Percentiles rank a stretch among this genome's conserved stretches.
phyloP scores from a whole-genome alignment of 2,113 vertebrate genomes.

The Equus quagga region DNA sequence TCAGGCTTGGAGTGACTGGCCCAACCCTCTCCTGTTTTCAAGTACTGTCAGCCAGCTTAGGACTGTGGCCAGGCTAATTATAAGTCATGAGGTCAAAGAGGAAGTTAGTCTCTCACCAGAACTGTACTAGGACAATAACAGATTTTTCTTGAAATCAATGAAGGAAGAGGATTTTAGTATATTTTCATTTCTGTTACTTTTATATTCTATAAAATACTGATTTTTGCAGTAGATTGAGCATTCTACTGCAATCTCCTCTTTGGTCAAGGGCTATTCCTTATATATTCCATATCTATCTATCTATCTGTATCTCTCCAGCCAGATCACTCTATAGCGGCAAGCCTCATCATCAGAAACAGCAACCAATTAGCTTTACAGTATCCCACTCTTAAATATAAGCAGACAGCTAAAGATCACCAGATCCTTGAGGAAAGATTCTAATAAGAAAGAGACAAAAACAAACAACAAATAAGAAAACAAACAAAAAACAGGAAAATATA shows the following conservation, averaged over 20 bases:
- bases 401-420: background rate
- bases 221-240: background rate
- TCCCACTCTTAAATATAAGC: background rate
- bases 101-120: background rate
- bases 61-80: background rate
- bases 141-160: conserved; percentile 17
- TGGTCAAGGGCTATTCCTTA: background rate
- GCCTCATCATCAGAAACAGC: background rate
- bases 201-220: background rate
- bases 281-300: background rate
- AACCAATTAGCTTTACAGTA: background rate
- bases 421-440: background rate
- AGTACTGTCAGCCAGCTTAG: background rate
- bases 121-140: background rate
- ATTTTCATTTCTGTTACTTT: conserved; percentile 39
- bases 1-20: background rate
- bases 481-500: background rate
- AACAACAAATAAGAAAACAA: background rate
- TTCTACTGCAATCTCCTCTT: background rate
- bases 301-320: background rate
- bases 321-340: background rate
- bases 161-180: background rate
- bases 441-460: background rate
- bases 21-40: conserved; percentile 10
- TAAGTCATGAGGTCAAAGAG: conserved; percentile 1